Conservation (phyloP, 2,888 invertebrate species). For the Aspidapion aeneum region DNA sequence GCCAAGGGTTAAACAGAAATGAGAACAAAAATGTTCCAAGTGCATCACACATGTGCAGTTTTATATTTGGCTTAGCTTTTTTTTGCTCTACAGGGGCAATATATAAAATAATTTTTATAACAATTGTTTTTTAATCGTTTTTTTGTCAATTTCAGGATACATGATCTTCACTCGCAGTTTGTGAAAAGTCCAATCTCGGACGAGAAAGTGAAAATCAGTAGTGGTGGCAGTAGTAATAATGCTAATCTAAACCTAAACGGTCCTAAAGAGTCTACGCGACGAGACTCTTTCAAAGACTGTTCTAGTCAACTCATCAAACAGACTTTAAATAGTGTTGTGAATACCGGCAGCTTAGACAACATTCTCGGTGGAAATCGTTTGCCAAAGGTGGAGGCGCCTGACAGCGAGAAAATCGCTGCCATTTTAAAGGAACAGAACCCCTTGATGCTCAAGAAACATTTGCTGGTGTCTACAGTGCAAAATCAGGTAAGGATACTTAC, state of each 20-base stretch:
- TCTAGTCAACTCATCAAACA: background rate
- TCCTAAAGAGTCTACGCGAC: background rate
- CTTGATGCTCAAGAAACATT: conserved; percentile 78
- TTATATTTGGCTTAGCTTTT: no score
- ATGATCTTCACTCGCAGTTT: conserved; percentile 53
- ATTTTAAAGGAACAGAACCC: conserved; percentile 80
- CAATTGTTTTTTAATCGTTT: no score
- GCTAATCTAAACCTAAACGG: background rate
- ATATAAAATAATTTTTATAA: no score
- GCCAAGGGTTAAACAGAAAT: no score
- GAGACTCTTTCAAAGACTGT: background rate
- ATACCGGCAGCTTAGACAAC: conserved; percentile 20
- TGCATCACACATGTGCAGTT: no score
- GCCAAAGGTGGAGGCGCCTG: conserved; percentile 62
- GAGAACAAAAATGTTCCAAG: no score
- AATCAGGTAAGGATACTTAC: conserved; percentile 80
- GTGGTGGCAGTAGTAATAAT: no score
- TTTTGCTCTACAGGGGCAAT: no score
- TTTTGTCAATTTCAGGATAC: no score
- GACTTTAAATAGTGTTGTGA: background rate
- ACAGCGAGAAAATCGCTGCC: conserved; percentile 75
- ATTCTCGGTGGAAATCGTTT: conserved; percentile 38
- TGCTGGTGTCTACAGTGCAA: conserved; percentile 76
- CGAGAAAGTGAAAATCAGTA: conserved; percentile 19
- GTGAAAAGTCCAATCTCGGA: conserved; percentile 46